These are phyloP conservation scores for Macrotrachela quadricornifera DNA, from an alignment of 1,140 invertebrate genomes.

Conservation along the genomic window DNA sequence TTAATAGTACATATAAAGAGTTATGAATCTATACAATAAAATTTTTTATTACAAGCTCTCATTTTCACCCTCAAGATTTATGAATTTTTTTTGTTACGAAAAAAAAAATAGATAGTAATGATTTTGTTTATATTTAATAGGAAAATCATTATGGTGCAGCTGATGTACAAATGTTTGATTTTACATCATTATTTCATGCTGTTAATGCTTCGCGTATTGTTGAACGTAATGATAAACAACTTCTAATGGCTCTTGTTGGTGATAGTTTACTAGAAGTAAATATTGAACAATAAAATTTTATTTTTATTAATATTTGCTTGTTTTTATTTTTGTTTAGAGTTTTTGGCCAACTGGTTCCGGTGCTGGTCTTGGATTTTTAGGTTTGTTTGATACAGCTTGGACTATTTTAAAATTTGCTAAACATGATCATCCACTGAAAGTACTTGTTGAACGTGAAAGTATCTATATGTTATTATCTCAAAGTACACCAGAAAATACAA, in stretches of 20 bases:
- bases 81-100: too few relatives aligned
- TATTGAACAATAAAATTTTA: neutral
- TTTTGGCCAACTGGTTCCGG: conserved; percentile 97
- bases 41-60: too few relatives aligned
- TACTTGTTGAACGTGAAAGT: conserved; percentile 54
- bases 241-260: conserved; percentile 71
- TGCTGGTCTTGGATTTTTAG: conserved; percentile 83
- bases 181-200: conserved; percentile 92
- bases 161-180: conserved; percentile 98
- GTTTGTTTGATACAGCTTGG: conserved; percentile 85
- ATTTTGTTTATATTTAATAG: too few relatives aligned
- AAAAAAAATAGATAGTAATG: too few relatives aligned
- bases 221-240: conserved; percentile 49
- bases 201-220: conserved; percentile 63
- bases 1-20: too few relatives aligned
- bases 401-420: conserved; percentile 63
- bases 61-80: too few relatives aligned
- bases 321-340: conserved; percentile 40
- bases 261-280: conserved; percentile 57
- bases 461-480: conserved; percentile 71
- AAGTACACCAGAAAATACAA: conserved; percentile 82
- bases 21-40: too few relatives aligned
- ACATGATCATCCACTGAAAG: conserved; percentile 28
- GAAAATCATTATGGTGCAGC: conserved; percentile 91
- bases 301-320: conserved; percentile 10